A percentile compares a stretch with the other conserved stretches of the same genome.
Evolutionary conservation across 2,888 invertebrate genomes (phyloP).

Genomic region (Ochropacha duplaris): DNA sequence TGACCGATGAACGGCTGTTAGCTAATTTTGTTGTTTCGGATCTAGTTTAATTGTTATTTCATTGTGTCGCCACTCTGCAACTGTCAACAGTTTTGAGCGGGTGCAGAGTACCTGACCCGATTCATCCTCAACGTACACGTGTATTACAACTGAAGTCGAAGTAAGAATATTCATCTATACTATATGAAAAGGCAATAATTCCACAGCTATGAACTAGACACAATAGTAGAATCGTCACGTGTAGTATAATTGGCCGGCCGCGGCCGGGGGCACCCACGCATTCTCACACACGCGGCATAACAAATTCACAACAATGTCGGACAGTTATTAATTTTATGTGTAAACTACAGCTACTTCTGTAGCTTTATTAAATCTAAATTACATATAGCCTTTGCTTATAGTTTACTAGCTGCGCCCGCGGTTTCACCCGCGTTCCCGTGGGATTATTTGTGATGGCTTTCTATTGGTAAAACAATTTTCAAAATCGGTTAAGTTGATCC

Average conservation of each 20-base stretch:
- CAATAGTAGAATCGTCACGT: slow-evolving; percentile 24
- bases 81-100: slow-evolving; percentile 10
- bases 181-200: slow-evolving; percentile 10
- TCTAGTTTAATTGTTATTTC: slow-evolving; percentile 38
- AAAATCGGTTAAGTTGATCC: too few relatives aligned
- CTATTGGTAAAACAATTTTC: too few relatives aligned
- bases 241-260: slow-evolving; percentile 18
- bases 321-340: slow-evolving; percentile 1
- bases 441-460: too few relatives aligned
- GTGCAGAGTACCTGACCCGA: not conserved
- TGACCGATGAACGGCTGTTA: slow-evolving; percentile 46
- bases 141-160: not conserved
- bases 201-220: slow-evolving; percentile 27
- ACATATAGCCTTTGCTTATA: too few relatives aligned
- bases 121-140: not conserved
- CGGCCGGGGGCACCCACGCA: slow-evolving; percentile 21
- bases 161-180: not conserved
- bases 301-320: not conserved
- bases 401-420: too few relatives aligned
- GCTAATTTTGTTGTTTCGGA: slow-evolving; percentile 42
- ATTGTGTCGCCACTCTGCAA: slow-evolving; percentile 16
- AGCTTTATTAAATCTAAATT: too few relatives aligned
- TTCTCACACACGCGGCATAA: slow-evolving; percentile 9
- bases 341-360: too few relatives aligned
- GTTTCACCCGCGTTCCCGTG: too few relatives aligned